Conservation (phyloP, 2,888 invertebrate genomes). For the Fabriciana adippe region DNA sequence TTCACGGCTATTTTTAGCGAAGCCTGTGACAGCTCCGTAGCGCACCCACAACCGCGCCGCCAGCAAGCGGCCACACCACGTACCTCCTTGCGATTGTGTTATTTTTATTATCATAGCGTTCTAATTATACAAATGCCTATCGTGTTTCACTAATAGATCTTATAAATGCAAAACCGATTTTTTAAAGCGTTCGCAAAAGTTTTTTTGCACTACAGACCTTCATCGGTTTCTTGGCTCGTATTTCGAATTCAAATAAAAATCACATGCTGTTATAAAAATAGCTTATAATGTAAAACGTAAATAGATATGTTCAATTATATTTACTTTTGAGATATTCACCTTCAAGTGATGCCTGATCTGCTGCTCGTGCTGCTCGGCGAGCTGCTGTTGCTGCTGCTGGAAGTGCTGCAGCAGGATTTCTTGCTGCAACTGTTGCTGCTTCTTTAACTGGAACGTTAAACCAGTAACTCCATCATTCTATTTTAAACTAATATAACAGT, state of each 20-base stretch:
- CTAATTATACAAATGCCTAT: constrained; percentile 24
- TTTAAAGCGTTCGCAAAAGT: background rate
- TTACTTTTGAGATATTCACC: constrained; percentile 68
- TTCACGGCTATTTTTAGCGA: constrained; percentile 61
- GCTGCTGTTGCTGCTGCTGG: constrained; percentile 94
- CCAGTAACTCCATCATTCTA: constrained; percentile 24
- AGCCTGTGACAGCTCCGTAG: constrained; percentile 44
- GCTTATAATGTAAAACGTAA: background rate
- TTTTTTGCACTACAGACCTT: constrained; percentile 3
- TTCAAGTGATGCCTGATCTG: constrained; percentile 94
- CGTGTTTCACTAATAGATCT: constrained; percentile 9
- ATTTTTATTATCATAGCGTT: constrained; percentile 23
- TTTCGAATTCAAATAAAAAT: constrained; percentile 2
- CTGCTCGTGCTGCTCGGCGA: constrained; percentile 94
- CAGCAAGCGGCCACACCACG: constrained; percentile 34
- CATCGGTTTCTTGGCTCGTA: constrained; percentile 6
- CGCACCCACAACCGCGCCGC: constrained; percentile 35
- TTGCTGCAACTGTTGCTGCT: constrained; percentile 96
- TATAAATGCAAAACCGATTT: background rate
- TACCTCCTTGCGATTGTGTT: constrained; percentile 28
- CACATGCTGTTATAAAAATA: background rate
- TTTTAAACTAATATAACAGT: background rate
- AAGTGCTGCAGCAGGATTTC: constrained; percentile 95
- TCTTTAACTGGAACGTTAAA: constrained; percentile 89
- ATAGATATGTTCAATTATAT: constrained; percentile 16